These are phyloP conservation scores for Sphaeridia pumilis DNA, from an alignment of 2,888 invertebrate genomes.

Conservation along the genomic window DNA sequence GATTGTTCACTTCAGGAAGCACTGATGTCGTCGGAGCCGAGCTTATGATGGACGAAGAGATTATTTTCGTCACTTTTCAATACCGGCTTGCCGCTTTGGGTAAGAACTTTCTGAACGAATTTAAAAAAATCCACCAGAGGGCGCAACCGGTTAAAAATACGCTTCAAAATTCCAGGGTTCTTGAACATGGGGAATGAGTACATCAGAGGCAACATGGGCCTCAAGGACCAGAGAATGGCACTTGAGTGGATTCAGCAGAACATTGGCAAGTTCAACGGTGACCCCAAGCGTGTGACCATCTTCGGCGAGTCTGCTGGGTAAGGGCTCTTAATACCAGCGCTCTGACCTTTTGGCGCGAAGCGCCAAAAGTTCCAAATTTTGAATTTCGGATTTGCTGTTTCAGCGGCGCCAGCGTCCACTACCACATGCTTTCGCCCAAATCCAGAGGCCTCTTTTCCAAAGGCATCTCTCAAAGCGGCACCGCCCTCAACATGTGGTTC, in stretches of 20 bases:
- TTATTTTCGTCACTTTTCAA: slow-evolving; percentile 14
- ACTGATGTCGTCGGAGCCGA: slow-evolving; percentile 14
- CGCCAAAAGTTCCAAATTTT: neutral
- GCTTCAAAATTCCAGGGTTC: slow-evolving; percentile 15
- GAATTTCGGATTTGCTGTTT: slow-evolving; percentile 1
- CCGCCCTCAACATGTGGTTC: slow-evolving; percentile 23
- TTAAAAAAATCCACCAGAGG: too few relatives aligned
- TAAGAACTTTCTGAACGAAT: neutral
- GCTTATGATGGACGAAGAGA: slow-evolving; percentile 14
- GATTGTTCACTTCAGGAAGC: slow-evolving; percentile 10
- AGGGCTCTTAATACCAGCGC: neutral
- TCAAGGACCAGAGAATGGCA: slow-evolving; percentile 22
- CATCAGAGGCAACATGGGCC: slow-evolving; percentile 22
- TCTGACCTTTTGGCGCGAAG: too few relatives aligned
- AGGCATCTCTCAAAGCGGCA: slow-evolving; percentile 23
- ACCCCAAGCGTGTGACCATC: slow-evolving; percentile 20
- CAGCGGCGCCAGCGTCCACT: slow-evolving; percentile 21
- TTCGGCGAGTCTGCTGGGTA: slow-evolving; percentile 19
- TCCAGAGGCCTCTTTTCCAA: slow-evolving; percentile 21
- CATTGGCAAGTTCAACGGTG: slow-evolving; percentile 19
- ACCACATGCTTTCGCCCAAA: slow-evolving; percentile 21
- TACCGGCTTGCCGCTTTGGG: slow-evolving; percentile 11
- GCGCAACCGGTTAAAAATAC: neutral
- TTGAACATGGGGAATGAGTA: slow-evolving; percentile 19
- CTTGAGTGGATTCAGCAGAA: slow-evolving; percentile 22